A percentile compares a stretch with the other conserved stretches of the same genome.
These are phyloP conservation scores for Cathartes aura DNA, from an alignment of 2,113 vertebrate species.

Conservation along the genomic window DNA sequence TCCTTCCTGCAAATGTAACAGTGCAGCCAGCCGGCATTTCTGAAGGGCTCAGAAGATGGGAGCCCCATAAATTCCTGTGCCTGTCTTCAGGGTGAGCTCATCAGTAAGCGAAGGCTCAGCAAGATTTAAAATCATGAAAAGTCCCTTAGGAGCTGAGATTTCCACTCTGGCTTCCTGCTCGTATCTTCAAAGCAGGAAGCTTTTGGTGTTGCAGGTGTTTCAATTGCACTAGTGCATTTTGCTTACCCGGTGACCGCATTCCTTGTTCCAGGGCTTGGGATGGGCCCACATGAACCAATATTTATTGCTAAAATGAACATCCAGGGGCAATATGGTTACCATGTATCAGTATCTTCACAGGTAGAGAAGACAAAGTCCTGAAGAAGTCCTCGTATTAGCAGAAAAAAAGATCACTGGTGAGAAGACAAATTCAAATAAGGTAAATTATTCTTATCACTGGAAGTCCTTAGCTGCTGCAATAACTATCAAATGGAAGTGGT, in stretches of 20 bases:
- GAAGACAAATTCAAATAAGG: not conserved
- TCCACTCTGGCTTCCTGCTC: not conserved
- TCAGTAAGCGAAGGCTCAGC: not conserved
- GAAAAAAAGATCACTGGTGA: not conserved
- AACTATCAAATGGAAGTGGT: not conserved
- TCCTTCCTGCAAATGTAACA: not conserved
- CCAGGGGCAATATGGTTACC: not conserved
- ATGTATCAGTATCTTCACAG: not conserved
- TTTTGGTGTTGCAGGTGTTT: not conserved
- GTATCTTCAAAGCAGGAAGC: not conserved
- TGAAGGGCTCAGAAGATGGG: not conserved
- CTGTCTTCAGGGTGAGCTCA: not conserved
- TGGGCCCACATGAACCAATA: rapidly evolving
- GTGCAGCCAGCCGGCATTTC: not conserved
- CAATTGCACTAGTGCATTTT: not conserved
- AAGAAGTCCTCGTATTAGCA: not conserved
- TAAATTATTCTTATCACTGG: not conserved
- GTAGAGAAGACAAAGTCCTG: not conserved
- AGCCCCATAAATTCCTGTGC: not conserved
- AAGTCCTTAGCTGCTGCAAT: not conserved
- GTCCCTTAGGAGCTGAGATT: not conserved
- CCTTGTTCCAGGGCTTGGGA: not conserved
- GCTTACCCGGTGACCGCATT: not conserved
- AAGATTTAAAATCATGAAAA: not conserved
- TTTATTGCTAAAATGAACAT: not conserved